Conservation (phyloP, 2,797 vertebrate genomes). For the Gila robusta region DNA sequence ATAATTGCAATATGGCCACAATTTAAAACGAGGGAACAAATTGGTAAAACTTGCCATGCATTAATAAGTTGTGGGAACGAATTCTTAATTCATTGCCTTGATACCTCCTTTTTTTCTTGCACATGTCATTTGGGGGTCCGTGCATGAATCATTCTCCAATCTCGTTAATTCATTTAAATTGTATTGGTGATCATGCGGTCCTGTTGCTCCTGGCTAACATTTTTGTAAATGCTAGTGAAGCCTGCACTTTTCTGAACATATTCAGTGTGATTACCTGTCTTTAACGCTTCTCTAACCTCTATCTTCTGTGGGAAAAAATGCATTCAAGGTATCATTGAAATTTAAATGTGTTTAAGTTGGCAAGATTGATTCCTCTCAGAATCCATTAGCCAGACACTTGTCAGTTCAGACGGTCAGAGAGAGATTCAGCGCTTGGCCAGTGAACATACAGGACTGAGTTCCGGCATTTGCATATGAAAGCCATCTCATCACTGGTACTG, state of each 20-base stretch:
- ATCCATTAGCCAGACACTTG: conserved; percentile 23
- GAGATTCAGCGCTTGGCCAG: conserved; percentile 46
- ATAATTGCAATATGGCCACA: no score
- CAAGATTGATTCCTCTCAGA: conserved; percentile 2
- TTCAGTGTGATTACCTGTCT: conserved; percentile 4
- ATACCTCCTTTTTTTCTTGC: no score
- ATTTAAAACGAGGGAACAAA: no score
- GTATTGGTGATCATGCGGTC: not conserved
- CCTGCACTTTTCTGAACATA: not conserved
- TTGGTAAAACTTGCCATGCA: no score
- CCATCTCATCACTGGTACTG: conserved; percentile 61
- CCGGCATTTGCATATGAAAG: conserved; percentile 75
- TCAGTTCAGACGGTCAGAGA: conserved; percentile 16
- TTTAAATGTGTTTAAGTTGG: conserved; percentile 27
- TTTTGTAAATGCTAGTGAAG: not conserved
- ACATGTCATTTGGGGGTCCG: not conserved
- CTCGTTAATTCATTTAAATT: not conserved
- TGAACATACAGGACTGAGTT: conserved; percentile 51
- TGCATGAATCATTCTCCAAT: not conserved
- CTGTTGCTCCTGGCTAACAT: not conserved
- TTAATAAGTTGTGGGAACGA: not conserved
- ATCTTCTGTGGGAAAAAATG: not conserved
- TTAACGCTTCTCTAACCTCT: not conserved
- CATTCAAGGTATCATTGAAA: conserved; percentile 8
- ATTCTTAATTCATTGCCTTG: not conserved